Conservation (phyloP, 2,113 vertebrate species). For the Ictalurus punctatus region DNA sequence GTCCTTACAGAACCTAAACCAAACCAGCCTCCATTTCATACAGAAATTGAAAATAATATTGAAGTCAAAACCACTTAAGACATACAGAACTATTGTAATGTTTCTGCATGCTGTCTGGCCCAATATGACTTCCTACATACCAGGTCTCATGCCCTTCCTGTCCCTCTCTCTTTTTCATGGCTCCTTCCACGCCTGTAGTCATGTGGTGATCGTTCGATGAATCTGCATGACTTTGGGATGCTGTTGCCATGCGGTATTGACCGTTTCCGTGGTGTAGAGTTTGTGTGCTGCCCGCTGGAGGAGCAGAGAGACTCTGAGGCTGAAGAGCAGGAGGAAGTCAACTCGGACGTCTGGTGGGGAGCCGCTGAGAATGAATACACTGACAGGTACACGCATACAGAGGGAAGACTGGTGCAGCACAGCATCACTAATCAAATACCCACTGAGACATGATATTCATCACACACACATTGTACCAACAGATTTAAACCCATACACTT, state of each 20-base stretch:
- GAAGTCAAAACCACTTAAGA: neutral
- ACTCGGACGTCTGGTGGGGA: slow-evolving; percentile 98
- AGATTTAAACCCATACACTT: neutral
- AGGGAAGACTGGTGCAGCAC: neutral
- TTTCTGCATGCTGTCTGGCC: neutral
- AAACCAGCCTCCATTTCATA: neutral
- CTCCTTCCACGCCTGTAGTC: slow-evolving; percentile 68
- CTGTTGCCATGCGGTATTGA: slow-evolving; percentile 94
- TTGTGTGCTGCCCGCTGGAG: slow-evolving; percentile 91
- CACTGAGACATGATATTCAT: slow-evolving; percentile 42
- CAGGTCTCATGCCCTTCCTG: neutral
- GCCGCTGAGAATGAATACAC: slow-evolving; percentile 88
- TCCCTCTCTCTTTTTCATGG: neutral
- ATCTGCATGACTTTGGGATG: slow-evolving; percentile 95
- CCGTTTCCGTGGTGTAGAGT: slow-evolving; percentile 95
- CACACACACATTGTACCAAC: neutral
- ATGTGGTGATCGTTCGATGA: slow-evolving; percentile 94
- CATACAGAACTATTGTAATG: neutral
- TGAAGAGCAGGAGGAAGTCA: slow-evolving; percentile 83
- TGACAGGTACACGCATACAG: slow-evolving; percentile 70
- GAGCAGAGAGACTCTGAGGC: slow-evolving; percentile 81
- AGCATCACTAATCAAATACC: slow-evolving; percentile 40
- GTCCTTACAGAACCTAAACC: neutral
- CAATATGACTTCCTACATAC: slow-evolving; percentile 40
- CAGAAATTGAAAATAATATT: too few relatives aligned